Evolutionary conservation across 23 tunicate genomes (phyloP).

Genomic region (Styela plicata): DNA sequence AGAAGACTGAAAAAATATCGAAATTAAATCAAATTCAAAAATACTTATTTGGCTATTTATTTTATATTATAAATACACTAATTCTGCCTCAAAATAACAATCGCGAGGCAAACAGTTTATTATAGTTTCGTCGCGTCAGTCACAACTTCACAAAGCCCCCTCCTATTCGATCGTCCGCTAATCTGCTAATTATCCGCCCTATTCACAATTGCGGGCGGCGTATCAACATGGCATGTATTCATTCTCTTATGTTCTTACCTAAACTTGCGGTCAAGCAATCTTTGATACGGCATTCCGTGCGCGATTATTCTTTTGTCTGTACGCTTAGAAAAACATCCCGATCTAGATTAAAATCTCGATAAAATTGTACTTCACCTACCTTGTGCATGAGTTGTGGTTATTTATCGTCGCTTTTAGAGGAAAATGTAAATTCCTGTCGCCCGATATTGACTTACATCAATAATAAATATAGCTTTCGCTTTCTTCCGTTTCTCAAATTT

Average conservation of each 20-base stretch:
- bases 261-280: slow-evolving; percentile 4
- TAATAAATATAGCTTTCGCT: not conserved
- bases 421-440: not conserved
- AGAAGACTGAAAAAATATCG: too few species aligned
- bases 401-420: not conserved
- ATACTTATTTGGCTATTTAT: too few species aligned
- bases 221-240: not conserved
- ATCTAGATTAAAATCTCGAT: slow-evolving; percentile 14
- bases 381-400: not conserved
- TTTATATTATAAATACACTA: too few species aligned
- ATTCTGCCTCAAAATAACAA: too few species aligned
- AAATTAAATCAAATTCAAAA: too few species aligned
- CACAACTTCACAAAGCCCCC: not conserved
- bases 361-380: not conserved
- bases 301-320: slow-evolving; percentile 13
- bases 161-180: not conserved
- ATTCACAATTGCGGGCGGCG: not conserved
- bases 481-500: not conserved
- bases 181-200: not conserved
- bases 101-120: not conserved
- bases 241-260: not conserved
- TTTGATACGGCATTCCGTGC: not conserved
- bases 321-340: slow-evolving; percentile 6
- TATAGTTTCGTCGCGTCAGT: not conserved
- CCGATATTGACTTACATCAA: not conserved